Conservation (phyloP, 1,140 invertebrate genomes). For the Orius insidiosus region DNA sequence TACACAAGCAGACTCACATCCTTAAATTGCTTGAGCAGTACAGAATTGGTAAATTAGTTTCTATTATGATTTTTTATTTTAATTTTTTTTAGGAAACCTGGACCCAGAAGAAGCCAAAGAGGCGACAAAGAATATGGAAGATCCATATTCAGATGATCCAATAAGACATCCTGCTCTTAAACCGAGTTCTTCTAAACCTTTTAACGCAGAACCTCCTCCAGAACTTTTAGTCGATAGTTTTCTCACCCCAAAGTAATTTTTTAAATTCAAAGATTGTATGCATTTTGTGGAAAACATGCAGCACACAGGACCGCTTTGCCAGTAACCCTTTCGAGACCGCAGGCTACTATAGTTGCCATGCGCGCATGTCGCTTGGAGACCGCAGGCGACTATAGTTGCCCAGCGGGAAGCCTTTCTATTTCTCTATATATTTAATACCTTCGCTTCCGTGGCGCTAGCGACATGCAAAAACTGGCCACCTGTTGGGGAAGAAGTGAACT, state of each 20-base stretch:
- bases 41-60: conserved; percentile 74
- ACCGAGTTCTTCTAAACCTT: conserved; percentile 69
- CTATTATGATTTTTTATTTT: neutral
- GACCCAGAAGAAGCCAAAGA: conserved; percentile 34
- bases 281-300: too few species aligned
- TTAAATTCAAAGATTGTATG: conserved; percentile 1
- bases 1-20: conserved; percentile 75
- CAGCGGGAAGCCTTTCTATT: too few species aligned
- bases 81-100: conserved; percentile 36
- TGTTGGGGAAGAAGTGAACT: too few species aligned
- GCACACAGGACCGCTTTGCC: too few species aligned
- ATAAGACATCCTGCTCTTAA: conserved; percentile 58
- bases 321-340: too few species aligned
- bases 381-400: too few species aligned
- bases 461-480: too few species aligned
- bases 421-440: too few species aligned
- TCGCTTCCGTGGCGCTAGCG: too few species aligned
- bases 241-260: conserved; percentile 60
- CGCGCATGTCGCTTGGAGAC: too few species aligned
- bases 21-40: conserved; percentile 58
- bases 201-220: conserved; percentile 85
- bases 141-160: conserved; percentile 78
- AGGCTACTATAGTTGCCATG: too few species aligned
- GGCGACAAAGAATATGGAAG: conserved; percentile 35
- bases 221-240: conserved; percentile 61